Evolutionary conservation across 1,140 invertebrate species (phyloP).

Genomic region (Acromyrmex charruanus): DNA sequence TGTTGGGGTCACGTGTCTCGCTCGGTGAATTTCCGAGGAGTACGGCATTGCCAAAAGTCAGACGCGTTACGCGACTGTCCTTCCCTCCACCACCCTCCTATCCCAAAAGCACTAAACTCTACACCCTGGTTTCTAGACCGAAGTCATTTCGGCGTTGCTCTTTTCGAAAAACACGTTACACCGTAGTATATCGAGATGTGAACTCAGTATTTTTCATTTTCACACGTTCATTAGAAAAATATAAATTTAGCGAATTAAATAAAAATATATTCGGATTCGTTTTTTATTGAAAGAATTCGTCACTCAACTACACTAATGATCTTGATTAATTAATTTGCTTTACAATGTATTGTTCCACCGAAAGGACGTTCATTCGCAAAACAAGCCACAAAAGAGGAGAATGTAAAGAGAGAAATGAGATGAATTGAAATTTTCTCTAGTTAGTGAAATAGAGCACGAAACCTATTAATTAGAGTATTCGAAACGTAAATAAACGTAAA

Average conservation of each 20-base stretch:
- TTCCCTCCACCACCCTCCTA: slow-evolving; percentile 9
- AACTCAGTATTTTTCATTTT: neutral
- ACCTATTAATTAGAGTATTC: neutral
- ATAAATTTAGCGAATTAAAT: neutral
- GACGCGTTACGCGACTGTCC: slow-evolving; percentile 19
- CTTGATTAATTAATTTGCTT: neutral
- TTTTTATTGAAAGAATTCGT: neutral
- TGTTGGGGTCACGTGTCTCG: slow-evolving; percentile 78
- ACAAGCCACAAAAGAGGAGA: neutral
- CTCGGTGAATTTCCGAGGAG: slow-evolving; percentile 70
- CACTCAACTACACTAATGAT: neutral
- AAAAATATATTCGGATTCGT: neutral
- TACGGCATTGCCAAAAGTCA: slow-evolving; percentile 72
- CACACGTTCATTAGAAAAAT: neutral
- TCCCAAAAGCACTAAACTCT: neutral
- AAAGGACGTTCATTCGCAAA: too few species aligned
- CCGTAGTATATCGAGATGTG: neutral
- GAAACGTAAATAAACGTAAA: neutral
- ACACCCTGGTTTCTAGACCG: slow-evolving; percentile 1
- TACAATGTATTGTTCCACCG: neutral
- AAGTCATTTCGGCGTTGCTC: slow-evolving; percentile 37
- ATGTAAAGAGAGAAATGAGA: neutral
- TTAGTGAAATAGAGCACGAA: neutral
- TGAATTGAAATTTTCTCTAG: neutral
- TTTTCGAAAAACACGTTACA: slow-evolving; percentile 25